phyloP scores from a whole-genome alignment of 2,113 vertebrate species.

The Excalfactoria chinensis region DNA sequence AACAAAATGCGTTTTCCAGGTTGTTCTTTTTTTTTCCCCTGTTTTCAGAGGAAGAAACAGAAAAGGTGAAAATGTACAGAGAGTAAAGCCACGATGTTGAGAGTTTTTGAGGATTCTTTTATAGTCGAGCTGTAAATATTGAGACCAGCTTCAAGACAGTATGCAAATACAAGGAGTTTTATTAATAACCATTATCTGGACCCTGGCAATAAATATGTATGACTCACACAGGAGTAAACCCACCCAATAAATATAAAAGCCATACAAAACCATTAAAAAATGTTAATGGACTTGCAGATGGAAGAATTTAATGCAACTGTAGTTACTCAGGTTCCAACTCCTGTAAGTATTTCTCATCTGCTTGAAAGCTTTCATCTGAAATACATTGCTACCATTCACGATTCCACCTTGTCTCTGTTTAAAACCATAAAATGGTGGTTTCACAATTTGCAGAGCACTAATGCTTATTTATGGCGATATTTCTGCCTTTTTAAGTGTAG shows the following conservation, averaged over 20 bases:
- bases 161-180: slow-evolving; percentile 68
- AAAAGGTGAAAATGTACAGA: not conserved
- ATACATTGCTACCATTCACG: slow-evolving; percentile 20
- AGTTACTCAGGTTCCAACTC: slow-evolving; percentile 37
- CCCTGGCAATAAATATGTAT: slow-evolving; percentile 60
- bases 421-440: slow-evolving; percentile 49
- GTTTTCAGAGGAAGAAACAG: not conserved
- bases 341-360: slow-evolving; percentile 54
- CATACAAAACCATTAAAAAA: slow-evolving; percentile 61
- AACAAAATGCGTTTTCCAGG: not conserved
- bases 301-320: slow-evolving; percentile 62
- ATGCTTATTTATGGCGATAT: slow-evolving; percentile 2
- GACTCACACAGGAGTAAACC: slow-evolving; percentile 55
- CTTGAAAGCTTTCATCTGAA: slow-evolving; percentile 61
- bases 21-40: not conserved
- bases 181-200: slow-evolving; percentile 68
- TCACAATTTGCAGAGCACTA: slow-evolving; percentile 35
- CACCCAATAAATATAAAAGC: slow-evolving; percentile 63
- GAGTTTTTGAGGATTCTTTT: slow-evolving; percentile 30
- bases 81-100: not conserved
- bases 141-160: slow-evolving; percentile 46
- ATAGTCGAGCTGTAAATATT: slow-evolving; percentile 47
- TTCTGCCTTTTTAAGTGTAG: not conserved
- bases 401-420: slow-evolving; percentile 53
- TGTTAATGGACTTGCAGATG: slow-evolving; percentile 69